Percentiles rank a stretch among this genome's conserved stretches.
Evolutionary conservation across 2,797 vertebrate species (phyloP).

Genomic region (Thalassophryne amazonica): DNA sequence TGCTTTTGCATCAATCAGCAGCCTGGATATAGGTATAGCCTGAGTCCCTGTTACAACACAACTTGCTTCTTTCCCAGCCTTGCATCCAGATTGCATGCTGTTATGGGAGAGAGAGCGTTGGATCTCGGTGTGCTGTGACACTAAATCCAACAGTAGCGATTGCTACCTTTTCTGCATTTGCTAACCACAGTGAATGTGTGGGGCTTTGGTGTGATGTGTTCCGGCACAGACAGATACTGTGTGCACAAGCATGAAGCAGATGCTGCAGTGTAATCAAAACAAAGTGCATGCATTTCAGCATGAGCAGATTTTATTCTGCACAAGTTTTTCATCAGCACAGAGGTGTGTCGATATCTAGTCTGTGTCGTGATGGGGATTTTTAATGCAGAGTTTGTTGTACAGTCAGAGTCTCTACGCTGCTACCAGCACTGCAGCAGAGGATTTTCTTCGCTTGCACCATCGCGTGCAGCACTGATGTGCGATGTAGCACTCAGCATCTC

Average conservation of each 20-base stretch:
- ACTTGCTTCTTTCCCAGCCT: constrained; percentile 54
- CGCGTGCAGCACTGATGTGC: constrained; percentile 53
- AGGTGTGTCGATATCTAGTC: constrained; percentile 17
- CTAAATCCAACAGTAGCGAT: constrained; percentile 23
- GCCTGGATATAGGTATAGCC: constrained; percentile 87
- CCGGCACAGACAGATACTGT: constrained; percentile 47
- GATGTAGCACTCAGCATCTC: constrained; percentile 61
- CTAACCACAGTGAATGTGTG: constrained; percentile 54
- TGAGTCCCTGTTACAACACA: constrained; percentile 78
- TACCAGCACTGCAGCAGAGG: constrained; percentile 51
- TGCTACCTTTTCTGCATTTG: constrained; percentile 61
- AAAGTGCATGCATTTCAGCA: constrained; percentile 50
- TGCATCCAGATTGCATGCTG: constrained; percentile 16
- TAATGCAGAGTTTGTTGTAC: constrained; percentile 24
- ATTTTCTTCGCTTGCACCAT: constrained; percentile 46
- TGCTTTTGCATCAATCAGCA: constrained; percentile 90
- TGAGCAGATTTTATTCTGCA: constrained; percentile 29
- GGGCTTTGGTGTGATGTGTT: constrained; percentile 41
- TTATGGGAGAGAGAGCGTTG: constrained; percentile 15
- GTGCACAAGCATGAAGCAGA: constrained; percentile 41
- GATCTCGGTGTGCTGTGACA: constrained; percentile 14
- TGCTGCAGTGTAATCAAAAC: constrained; percentile 69
- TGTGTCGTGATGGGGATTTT: constrained; percentile 20
- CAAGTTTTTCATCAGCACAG: constrained; percentile 18
- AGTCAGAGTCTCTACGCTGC: constrained; percentile 25